phyloP scores from a whole-genome alignment of 2,888 invertebrate species.

The Pheosia tremula region DNA sequence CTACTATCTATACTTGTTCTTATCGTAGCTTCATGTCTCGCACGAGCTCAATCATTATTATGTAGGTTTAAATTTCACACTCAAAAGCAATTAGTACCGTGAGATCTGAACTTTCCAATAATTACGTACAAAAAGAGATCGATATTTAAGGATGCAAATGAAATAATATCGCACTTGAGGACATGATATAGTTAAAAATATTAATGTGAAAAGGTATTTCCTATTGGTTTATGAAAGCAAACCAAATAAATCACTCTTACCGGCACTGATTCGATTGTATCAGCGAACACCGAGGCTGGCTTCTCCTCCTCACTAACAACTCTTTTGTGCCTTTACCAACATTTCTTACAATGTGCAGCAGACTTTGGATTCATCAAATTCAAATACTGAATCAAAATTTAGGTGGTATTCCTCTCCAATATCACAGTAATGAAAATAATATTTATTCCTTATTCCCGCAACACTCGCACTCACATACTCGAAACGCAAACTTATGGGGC shows the following conservation, averaged over 20 bases:
- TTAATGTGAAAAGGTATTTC: conserved; percentile 84
- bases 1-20: conserved; percentile 49
- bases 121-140: conserved; percentile 56
- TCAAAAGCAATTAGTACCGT: conserved; percentile 77
- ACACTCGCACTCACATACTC: conserved; percentile 55
- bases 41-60: conserved; percentile 49
- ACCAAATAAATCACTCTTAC: conserved; percentile 70
- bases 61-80: conserved; percentile 67
- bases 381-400: conserved; percentile 58
- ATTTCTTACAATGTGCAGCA: conserved; percentile 56
- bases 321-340: conserved; percentile 73
- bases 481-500: conserved; percentile 47
- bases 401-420: conserved; percentile 71
- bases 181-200: conserved; percentile 85
- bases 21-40: conserved; percentile 47
- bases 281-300: conserved; percentile 81
- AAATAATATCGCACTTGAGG: conserved; percentile 78
- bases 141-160: conserved; percentile 76
- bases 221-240: conserved; percentile 77
- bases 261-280: conserved; percentile 68
- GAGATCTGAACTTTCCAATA: conserved; percentile 82
- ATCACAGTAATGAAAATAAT: conserved; percentile 77
- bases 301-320: conserved; percentile 71
- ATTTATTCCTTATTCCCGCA: conserved; percentile 58
- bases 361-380: conserved; percentile 45